Conservation (phyloP, 2,113 vertebrate species). For the Turdus rufiventris region DNA sequence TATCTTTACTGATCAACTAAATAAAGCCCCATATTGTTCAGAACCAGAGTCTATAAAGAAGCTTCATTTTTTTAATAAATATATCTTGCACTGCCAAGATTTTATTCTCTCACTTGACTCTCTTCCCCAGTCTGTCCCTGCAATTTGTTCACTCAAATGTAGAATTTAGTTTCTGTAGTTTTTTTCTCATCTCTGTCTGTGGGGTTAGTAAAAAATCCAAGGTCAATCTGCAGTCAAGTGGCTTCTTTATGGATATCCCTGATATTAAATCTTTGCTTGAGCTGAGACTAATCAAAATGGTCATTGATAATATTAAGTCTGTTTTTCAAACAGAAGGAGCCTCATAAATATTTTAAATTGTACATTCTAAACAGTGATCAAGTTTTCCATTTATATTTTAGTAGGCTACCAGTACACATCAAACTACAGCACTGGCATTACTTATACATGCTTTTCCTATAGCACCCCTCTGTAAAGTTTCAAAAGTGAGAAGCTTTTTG, state of each 20-base stretch:
- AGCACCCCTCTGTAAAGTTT: background rate
- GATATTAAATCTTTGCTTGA: background rate
- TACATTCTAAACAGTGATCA: background rate
- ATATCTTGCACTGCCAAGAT: slow-evolving; percentile 4
- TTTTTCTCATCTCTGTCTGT: background rate
- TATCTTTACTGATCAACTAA: slow-evolving; percentile 17
- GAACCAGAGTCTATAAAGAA: background rate
- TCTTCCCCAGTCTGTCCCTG: background rate
- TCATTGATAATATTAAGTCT: background rate
- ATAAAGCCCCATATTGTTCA: slow-evolving; percentile 41
- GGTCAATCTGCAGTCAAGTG: background rate
- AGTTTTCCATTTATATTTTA: background rate
- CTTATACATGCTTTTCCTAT: background rate
- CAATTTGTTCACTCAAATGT: background rate
- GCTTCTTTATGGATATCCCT: background rate
- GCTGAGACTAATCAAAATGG: background rate
- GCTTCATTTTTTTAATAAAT: slow-evolving; percentile 17
- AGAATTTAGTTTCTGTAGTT: background rate
- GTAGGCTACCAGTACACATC: background rate
- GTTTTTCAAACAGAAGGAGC: background rate
- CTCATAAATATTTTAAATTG: background rate
- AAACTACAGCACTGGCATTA: background rate
- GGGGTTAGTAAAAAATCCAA: background rate
- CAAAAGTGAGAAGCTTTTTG: background rate
- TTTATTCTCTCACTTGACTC: background rate